Evolutionary conservation across 2,113 vertebrate species (phyloP).

Genomic region (Zosterops hypoxanthus): DNA sequence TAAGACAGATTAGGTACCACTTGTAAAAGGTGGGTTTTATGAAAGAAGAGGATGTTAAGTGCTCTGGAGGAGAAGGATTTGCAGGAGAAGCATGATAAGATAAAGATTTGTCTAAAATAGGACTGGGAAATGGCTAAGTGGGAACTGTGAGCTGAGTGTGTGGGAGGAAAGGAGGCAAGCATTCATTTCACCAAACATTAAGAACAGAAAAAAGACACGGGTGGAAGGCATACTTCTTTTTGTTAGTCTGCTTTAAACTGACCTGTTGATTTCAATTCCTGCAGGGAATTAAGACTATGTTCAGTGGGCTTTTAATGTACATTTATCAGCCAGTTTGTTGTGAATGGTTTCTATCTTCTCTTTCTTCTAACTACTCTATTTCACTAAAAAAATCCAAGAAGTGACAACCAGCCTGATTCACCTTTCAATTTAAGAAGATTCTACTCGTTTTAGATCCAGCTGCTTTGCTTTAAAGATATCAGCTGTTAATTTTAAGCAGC

Average conservation of each 20-base stretch:
- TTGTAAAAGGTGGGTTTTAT: constrained; percentile 12
- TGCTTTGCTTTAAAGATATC: neutral
- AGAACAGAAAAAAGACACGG: neutral
- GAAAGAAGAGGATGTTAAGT: neutral
- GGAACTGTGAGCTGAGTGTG: neutral
- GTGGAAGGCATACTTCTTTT: neutral
- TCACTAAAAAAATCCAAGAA: neutral
- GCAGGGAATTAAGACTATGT: neutral
- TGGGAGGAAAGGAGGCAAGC: constrained; percentile 13
- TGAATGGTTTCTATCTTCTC: neutral
- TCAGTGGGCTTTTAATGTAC: neutral
- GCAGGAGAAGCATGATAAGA: constrained; percentile 21
- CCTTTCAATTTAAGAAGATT: neutral
- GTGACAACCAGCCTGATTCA: neutral
- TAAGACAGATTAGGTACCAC: neutral
- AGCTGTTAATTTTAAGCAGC: neutral
- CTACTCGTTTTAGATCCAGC: neutral
- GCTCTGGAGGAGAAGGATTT: constrained; percentile 16
- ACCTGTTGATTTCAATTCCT: neutral
- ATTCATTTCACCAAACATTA: neutral
- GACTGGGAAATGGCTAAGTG: constrained; percentile 30
- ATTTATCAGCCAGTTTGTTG: neutral
- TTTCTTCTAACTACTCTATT: neutral
- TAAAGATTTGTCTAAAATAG: constrained; percentile 24
- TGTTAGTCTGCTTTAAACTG: neutral